Evolutionary conservation across 2,888 invertebrate genomes (phyloP).

Genomic region (Sesamia inferens): DNA sequence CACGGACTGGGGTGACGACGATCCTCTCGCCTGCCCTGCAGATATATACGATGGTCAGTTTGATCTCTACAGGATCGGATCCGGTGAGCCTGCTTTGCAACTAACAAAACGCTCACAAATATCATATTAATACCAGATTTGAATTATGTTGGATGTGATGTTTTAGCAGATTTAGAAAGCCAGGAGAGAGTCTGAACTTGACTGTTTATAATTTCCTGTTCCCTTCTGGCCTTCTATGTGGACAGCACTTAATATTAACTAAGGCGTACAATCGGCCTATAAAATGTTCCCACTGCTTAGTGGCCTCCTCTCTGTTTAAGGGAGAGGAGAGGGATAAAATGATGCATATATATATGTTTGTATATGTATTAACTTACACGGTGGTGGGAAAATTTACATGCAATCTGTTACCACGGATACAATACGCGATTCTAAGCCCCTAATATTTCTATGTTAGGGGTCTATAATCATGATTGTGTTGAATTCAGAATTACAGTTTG

Average conservation of each 20-base stretch:
- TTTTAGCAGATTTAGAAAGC: background rate
- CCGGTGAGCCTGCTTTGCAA: constrained; percentile 91
- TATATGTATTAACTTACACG: background rate
- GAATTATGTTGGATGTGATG: background rate
- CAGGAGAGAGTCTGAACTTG: background rate
- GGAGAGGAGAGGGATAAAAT: background rate
- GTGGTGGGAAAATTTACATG: background rate
- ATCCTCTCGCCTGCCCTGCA: constrained; percentile 94
- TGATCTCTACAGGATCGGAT: constrained; percentile 95
- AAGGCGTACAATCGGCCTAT: background rate
- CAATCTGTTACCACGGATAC: background rate
- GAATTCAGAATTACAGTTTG: no score
- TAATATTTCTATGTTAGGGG: no score
- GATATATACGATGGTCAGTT: constrained; percentile 96
- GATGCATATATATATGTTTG: background rate
- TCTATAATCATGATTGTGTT: background rate
- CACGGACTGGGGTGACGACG: constrained; percentile 96
- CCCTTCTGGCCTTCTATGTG: background rate
- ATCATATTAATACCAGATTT: constrained; percentile 7
- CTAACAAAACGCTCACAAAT: constrained; percentile 79
- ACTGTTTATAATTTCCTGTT: background rate
- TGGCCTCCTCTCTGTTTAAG: no score
- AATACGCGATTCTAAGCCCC: background rate
- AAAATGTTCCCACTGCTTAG: no score
- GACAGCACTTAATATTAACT: background rate